Conservation (phyloP, 2,888 invertebrate species). For the Drosophila barbarae region DNA sequence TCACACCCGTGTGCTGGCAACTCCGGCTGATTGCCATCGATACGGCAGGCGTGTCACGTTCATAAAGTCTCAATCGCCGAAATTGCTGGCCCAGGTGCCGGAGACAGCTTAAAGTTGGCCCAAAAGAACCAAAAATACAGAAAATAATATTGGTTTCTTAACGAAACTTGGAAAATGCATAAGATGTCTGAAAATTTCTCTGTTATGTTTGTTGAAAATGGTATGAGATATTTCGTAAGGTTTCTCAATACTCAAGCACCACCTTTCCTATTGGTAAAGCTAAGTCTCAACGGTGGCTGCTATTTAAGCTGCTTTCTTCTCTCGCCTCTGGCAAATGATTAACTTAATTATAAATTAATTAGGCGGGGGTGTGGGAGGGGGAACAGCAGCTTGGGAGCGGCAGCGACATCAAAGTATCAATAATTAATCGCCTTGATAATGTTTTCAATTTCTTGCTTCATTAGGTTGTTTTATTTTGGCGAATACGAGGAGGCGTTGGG, state of each 20-base stretch:
- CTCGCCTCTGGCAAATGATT: constrained; percentile 52
- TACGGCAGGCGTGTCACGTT: constrained; percentile 67
- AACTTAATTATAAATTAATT: constrained; percentile 74
- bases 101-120: constrained; percentile 56
- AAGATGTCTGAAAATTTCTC: background rate
- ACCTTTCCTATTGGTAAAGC: constrained; percentile 2
- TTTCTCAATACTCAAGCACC: background rate
- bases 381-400: constrained; percentile 1
- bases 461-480: constrained; percentile 59
- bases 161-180: background rate
- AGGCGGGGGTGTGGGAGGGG: constrained; percentile 30
- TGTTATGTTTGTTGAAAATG: background rate
- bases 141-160: constrained; percentile 3
- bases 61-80: constrained; percentile 61
- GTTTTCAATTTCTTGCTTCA: constrained; percentile 74
- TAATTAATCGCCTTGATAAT: constrained; percentile 73
- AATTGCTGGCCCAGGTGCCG: constrained; percentile 43
- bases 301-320: constrained; percentile 12
- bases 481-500: constrained; percentile 38
- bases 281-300: constrained; percentile 3
- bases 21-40: constrained; percentile 45
- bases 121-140: constrained; percentile 6
- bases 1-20: constrained; percentile 8
- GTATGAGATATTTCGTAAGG: background rate
- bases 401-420: constrained; percentile 70